Evolutionary conservation across 2,797 vertebrate genomes (phyloP).

Genomic region (Myotis daubentonii): DNA sequence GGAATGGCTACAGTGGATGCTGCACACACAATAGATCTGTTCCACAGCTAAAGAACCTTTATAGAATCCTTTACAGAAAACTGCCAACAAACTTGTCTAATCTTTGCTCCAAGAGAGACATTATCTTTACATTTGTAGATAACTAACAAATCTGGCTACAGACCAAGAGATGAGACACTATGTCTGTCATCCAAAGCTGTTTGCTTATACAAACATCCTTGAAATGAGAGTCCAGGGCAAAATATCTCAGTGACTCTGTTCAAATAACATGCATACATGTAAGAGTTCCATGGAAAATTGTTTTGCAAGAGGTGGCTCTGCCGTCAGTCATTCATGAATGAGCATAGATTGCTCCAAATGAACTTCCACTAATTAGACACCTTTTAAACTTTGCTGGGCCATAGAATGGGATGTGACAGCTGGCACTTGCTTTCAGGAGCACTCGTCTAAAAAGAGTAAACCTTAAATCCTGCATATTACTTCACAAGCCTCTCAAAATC

Average conservation of each 20-base stretch:
- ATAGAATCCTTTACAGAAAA: neutral
- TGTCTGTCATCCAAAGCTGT: neutral
- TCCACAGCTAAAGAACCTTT: neutral
- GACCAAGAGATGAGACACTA: neutral
- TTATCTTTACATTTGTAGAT: neutral
- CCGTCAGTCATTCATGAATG: neutral
- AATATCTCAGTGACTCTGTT: neutral
- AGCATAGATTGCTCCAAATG: neutral
- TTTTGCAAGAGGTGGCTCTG: neutral
- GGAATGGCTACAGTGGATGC: neutral
- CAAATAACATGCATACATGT: neutral
- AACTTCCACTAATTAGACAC: neutral
- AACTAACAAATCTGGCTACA: neutral
- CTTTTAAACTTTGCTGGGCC: neutral
- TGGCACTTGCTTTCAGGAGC: neutral
- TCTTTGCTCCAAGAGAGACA: neutral
- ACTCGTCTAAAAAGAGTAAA: neutral
- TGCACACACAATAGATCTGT: neutral
- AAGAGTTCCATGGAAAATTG: neutral
- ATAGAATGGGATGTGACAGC: neutral
- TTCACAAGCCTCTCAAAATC: neutral
- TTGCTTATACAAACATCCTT: neutral
- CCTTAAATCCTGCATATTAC: neutral
- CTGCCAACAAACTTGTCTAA: neutral
- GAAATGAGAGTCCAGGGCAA: neutral